Conservation (phyloP, 2,797 vertebrate genomes). For the Sciaenops ocellatus region DNA sequence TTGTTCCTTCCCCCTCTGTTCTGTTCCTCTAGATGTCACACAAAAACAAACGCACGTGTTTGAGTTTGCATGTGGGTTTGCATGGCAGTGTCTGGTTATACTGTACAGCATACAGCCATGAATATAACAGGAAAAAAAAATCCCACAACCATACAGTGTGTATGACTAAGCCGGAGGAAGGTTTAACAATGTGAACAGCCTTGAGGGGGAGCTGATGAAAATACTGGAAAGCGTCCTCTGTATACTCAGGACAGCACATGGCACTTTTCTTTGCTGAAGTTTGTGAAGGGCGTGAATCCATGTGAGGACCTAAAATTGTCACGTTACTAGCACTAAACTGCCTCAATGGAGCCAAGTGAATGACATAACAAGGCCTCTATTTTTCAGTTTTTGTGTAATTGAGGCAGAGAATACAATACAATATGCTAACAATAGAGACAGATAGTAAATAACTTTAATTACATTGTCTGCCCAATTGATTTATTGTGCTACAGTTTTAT, state of each 20-base stretch:
- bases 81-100: neutral
- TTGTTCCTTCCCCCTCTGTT: neutral
- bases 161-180: slow-evolving; percentile 3
- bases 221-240: slow-evolving; percentile 9
- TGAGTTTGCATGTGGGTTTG: neutral
- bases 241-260: slow-evolving; percentile 4
- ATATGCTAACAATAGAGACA: neutral
- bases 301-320: slow-evolving; percentile 6
- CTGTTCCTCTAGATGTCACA: neutral
- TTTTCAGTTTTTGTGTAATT: neutral
- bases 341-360: neutral
- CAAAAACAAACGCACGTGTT: neutral
- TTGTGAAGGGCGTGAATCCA: slow-evolving; percentile 3
- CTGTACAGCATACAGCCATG: neutral
- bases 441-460: neutral
- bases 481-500: neutral
- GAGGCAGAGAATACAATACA: neutral
- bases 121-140: slow-evolving; percentile 7
- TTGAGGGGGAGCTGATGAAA: slow-evolving; percentile 1
- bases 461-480: neutral
- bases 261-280: neutral
- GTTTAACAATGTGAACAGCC: neutral
- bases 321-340: neutral
- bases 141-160: neutral
- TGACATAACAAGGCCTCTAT: neutral